Evolutionary conservation across 1,140 invertebrate species (phyloP), one percentile per base, ranked within the genome.

Genomic region (Mercenaria mercenaria): DNA sequence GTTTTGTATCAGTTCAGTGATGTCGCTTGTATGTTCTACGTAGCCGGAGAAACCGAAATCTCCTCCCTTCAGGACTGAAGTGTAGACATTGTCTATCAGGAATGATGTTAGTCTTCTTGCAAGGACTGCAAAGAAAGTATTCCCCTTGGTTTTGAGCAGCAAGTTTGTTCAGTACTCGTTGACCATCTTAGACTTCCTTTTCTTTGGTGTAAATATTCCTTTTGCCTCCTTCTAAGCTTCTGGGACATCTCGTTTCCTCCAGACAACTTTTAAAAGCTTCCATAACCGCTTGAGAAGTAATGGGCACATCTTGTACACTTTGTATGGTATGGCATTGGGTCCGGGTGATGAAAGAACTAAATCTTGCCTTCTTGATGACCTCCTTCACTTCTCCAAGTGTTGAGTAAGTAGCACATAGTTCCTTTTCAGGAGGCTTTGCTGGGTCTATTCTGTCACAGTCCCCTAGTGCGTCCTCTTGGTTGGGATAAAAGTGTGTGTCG

Each of bases 231-330:
- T 52, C 50, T 47, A 79, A 32, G 43, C 76, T 37, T 52, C 77
- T 81, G 77, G 52, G 8, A 81, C 52, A 32, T 81, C 77, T 23
- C 77, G 50, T 41, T 81, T 81, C 77, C 77, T 56, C 77, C 77
- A 81, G 18, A 81, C 77, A 18, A 81, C 77, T 37, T 81, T 81
- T 8, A 81, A 50, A 41, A 81, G 77, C 77, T 39, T 81, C 77
- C 77, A 81, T 81, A 81, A 59, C 50, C 77, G 50, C 52, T 81
- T 81, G 4, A 34, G 77, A 29, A 81, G 77, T 29, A 81, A 50
- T 81, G 77, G 77, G 77, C 77, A 59, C 81, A 83, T 83, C 41
- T 83, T 83, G 67, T 85, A 85, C 64, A 85, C 69, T 39, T 85
- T 85, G 83, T 74, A 74, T n/a, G 83, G 83, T 6, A 85, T 85